Evolutionary conservation across 2,888 invertebrate species (phyloP).

Genomic region (Pterostichus madidus): DNA sequence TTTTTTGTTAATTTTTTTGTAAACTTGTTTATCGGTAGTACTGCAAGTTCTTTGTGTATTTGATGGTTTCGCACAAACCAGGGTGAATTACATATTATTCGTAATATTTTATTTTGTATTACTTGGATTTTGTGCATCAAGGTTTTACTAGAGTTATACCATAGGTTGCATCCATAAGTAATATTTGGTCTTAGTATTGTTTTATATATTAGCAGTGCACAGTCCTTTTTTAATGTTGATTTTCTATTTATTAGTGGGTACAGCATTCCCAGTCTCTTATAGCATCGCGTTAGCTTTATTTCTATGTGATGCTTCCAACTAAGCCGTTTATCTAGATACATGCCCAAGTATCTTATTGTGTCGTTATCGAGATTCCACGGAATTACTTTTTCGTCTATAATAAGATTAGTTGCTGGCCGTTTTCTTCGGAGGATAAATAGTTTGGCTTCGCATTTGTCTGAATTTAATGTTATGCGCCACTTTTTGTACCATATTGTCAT

Average conservation of each 20-base stretch:
- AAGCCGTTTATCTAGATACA: not conserved
- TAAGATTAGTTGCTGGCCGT: not conserved
- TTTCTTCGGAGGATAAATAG: constrained; percentile 12
- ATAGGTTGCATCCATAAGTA: constrained; percentile 10
- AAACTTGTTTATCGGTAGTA: not conserved
- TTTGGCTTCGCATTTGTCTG: constrained; percentile 9
- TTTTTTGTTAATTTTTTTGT: constrained; percentile 21
- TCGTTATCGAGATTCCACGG: not conserved
- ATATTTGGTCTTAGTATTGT: not conserved
- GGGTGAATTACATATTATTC: not conserved
- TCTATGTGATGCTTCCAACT: not conserved
- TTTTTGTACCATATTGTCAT: constrained; percentile 10
- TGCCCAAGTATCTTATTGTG: not conserved
- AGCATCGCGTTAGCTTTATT: not conserved
- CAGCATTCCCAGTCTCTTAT: constrained; percentile 4
- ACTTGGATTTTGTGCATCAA: constrained; percentile 2
- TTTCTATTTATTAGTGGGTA: constrained; percentile 15
- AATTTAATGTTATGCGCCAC: constrained; percentile 12
- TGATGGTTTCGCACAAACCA: constrained; percentile 16
- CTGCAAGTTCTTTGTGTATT: not conserved
- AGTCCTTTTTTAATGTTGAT: constrained; percentile 3
- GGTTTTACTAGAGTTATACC: constrained; percentile 1
- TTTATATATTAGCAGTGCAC: constrained; percentile 21
- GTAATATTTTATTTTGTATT: constrained; percentile 11
- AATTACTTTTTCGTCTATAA: too few species aligned